A percentile compares a stretch with the other conserved stretches of the same genome.
Evolutionary conservation across 2,113 vertebrate genomes (phyloP).

Genomic region (Perca fluviatilis): DNA sequence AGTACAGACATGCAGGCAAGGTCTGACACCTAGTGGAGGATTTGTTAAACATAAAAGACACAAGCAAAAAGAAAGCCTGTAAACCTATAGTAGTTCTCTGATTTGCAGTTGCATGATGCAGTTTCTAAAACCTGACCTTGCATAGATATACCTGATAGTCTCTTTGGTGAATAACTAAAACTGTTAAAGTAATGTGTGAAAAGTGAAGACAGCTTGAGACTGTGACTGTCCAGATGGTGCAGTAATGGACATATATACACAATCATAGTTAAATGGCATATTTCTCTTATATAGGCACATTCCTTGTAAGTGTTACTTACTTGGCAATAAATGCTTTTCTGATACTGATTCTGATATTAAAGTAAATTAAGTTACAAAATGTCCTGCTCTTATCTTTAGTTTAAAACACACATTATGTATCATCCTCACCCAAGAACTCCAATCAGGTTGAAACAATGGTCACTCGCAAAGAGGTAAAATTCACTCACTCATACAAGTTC

Average conservation of each 20-base stretch:
- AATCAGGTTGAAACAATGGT: conserved; percentile 9
- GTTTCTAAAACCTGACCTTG: background rate
- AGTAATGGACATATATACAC: background rate
- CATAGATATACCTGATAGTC: background rate
- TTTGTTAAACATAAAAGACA: background rate
- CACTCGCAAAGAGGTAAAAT: background rate
- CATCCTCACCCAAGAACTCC: background rate
- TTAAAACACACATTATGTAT: background rate
- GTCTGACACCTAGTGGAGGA: conserved; percentile 70
- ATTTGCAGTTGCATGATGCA: background rate
- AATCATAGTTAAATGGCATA: background rate
- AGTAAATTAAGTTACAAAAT: background rate
- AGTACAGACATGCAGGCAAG: background rate
- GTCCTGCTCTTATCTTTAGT: background rate
- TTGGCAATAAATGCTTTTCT: too few relatives aligned
- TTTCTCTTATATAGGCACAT: too few relatives aligned
- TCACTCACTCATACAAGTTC: background rate
- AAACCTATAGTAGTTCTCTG: background rate
- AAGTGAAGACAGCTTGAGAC: background rate
- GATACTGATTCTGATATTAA: background rate
- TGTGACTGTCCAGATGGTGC: background rate
- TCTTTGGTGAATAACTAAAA: background rate
- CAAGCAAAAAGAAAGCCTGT: too few relatives aligned
- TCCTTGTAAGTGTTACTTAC: too few relatives aligned
- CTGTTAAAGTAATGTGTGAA: background rate